Base-by-base conservation (phyloP, 2,888 invertebrate species). In the Oegoconia quadripuncta region DNA sequence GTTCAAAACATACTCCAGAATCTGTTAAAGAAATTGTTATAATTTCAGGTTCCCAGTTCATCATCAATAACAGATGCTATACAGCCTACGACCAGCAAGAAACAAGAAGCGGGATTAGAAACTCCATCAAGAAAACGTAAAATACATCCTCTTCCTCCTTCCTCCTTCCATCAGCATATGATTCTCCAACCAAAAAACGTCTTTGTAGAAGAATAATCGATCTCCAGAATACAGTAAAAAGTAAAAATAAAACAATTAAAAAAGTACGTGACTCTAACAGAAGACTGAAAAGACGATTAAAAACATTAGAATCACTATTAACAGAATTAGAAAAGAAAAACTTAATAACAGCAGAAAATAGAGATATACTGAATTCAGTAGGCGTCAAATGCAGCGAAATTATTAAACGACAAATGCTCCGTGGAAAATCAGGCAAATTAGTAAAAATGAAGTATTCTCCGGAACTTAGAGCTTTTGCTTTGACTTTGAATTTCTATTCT, bases 401-500 rank as follows among this genome's bases (percentile, higher is more conserved):
- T 15, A 8, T 42, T 17, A 26, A 20, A 18, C 11, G 41, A 20
- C 34, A 34, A 12, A 27, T 20, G 12, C 11, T 25, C 11, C 37
- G 18, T 15, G 26, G 9, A 3, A 25, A 22, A 30, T 26, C 28
- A 12, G 41, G 25, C 5, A 30, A 29, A 9, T 9, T 42, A 3
- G 8, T 33, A 8, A 34, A 34, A 14, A 17, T 22, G 4, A 29
- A 30, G 34, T 42, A 42, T 32, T 38, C 38, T 3, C 13, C 38
- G 7, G 42, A 42, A 27, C 22, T 41, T 4, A 34, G 41, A 28
- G n/a, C 13, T n/a, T 42, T 42, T 8, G 41, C 41, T 11, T 8
- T 41, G 12, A 41, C 41, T 11, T 18, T 34, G 6, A 16, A 37
- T 16, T 37, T 33, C 26, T 41, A 37, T 12, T 28, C 50, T 3